phyloP scores from a whole-genome alignment of 2,797 vertebrate species.

The Gobionotothen gibberifrons region DNA sequence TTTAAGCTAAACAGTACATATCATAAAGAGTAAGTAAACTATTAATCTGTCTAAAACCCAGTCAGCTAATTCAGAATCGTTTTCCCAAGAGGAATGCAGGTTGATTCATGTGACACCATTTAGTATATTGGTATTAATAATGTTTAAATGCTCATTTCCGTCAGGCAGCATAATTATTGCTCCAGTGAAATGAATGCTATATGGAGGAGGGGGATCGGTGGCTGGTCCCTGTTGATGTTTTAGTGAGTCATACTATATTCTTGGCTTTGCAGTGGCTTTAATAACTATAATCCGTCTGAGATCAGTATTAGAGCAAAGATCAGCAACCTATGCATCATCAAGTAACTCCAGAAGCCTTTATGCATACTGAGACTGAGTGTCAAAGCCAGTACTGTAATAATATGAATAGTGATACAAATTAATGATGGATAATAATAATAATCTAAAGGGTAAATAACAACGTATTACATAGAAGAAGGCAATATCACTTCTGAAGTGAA shows the following conservation, averaged over 20 bases:
- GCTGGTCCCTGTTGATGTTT: constrained; percentile 27
- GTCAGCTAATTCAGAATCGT: not conserved
- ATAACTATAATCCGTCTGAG: constrained; percentile 44
- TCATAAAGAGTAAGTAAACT: not conserved
- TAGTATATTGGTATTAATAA: not conserved
- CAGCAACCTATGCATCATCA: constrained; percentile 12
- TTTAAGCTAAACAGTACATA: not conserved
- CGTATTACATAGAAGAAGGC: not conserved
- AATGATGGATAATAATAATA: not conserved
- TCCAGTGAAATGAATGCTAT: constrained; percentile 11
- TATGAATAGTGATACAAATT: not conserved
- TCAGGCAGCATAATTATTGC: constrained; percentile 48
- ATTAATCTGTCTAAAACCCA: not conserved
- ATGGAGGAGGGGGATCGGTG: constrained; percentile 28
- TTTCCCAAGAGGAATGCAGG: no score
- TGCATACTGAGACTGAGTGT: constrained; percentile 1
- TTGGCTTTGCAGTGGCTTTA: constrained; percentile 29
- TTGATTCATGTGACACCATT: not conserved
- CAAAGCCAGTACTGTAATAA: not conserved
- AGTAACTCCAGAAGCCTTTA: constrained; percentile 9
- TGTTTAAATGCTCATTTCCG: constrained; percentile 18
- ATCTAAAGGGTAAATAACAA: not conserved
- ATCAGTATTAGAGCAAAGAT: constrained; percentile 28
- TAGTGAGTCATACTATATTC: constrained; percentile 51
- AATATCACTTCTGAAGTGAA: not conserved